Conservation (phyloP, 2,113 vertebrate genomes). For the Microtus montanus region DNA sequence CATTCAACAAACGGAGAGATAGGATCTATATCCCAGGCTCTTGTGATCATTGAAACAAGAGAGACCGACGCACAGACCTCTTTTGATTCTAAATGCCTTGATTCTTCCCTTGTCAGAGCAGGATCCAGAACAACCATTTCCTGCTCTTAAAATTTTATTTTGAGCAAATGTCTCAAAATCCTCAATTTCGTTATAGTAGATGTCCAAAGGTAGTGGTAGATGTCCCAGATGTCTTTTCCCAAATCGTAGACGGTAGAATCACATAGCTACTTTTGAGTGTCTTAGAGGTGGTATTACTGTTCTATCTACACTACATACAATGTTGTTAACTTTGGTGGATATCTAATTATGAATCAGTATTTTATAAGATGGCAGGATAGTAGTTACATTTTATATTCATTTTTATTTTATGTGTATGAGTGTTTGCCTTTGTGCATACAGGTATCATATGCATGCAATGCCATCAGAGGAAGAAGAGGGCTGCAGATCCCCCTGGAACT, state of each 20-base stretch:
- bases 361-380: not conserved
- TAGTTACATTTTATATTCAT: not conserved
- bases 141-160: not conserved
- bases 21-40: not conserved
- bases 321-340: not conserved
- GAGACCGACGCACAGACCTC: not conserved
- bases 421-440: not conserved
- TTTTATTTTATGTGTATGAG: not conserved
- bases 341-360: not conserved
- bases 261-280: not conserved
- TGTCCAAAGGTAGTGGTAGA: not conserved
- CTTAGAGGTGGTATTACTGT: not conserved
- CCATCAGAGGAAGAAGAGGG: not conserved
- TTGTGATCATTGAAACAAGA: not conserved
- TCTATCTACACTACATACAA: not conserved
- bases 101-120: not conserved
- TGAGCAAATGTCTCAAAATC: constrained; percentile 18
- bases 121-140: too few species aligned
- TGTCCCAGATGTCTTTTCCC: not conserved
- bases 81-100: not conserved
- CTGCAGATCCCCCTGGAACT: too few species aligned
- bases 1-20: constrained; percentile 41
- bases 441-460: not conserved
- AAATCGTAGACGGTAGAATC: not conserved
- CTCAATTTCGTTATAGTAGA: not conserved